Percentiles rank a stretch among this genome's conserved stretches.
phyloP scores from a whole-genome alignment of 2,113 vertebrate species.

The Pelusios castaneus region DNA sequence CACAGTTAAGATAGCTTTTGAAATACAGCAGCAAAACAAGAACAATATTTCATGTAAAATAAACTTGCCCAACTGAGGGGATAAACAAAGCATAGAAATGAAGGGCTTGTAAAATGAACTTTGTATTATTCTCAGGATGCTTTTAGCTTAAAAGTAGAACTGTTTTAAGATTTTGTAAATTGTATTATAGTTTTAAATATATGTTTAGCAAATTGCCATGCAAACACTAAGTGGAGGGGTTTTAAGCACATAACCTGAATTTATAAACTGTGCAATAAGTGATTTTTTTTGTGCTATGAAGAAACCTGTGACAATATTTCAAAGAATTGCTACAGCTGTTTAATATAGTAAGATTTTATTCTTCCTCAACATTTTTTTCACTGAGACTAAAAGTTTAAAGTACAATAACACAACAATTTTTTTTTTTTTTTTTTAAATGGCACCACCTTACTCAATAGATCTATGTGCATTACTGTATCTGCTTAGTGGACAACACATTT shows the following conservation, averaged over 20 bases:
- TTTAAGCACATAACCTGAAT: conserved; percentile 70
- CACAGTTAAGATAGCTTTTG: conserved; percentile 80
- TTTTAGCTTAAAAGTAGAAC: conserved; percentile 79
- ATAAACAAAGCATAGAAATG: conserved; percentile 80
- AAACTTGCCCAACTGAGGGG: conserved; percentile 73
- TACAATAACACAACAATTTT: conserved; percentile 47
- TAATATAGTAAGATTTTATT: conserved; percentile 57
- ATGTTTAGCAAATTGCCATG: conserved; percentile 69
- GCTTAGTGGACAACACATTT: conserved; percentile 7
- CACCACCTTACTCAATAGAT: not conserved
- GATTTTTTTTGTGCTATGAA: conserved; percentile 63
- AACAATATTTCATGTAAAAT: conserved; percentile 74
- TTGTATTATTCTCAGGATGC: conserved; percentile 85
- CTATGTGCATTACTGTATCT: not conserved
- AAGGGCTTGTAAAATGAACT: conserved; percentile 81
- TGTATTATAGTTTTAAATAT: conserved; percentile 79
- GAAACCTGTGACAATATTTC: conserved; percentile 62
- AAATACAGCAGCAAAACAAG: conserved; percentile 58
- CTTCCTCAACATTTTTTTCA: conserved; percentile 49
- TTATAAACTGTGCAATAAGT: conserved; percentile 77
- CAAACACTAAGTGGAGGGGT: conserved; percentile 68
- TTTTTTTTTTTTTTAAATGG: conserved; percentile 6
- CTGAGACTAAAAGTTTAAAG: conserved; percentile 63
- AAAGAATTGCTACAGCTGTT: conserved; percentile 57
- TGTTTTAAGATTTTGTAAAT: conserved; percentile 81